These are phyloP conservation scores for Elgaria multicarinata DNA, from an alignment of 2,113 vertebrate species.

Conservation along the genomic window DNA sequence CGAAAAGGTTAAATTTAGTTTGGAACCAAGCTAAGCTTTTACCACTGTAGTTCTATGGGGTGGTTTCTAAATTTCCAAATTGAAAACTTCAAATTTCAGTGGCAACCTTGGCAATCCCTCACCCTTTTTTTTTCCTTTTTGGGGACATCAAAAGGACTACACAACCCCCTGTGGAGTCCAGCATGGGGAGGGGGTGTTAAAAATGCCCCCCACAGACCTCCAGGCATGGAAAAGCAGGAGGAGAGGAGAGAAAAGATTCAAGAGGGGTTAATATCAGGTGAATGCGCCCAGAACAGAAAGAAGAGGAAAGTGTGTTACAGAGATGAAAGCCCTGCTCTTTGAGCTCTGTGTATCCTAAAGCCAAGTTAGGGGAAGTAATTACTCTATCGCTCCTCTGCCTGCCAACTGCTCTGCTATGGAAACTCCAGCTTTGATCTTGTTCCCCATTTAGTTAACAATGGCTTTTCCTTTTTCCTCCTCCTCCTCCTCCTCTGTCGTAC, in stretches of 20 bases:
- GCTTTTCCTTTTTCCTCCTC: constrained; percentile 1
- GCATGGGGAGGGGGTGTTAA: no score
- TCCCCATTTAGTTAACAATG: constrained; percentile 49
- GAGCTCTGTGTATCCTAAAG: constrained; percentile 21
- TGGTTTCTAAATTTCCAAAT: no score
- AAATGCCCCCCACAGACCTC: neutral
- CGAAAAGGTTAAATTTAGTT: no score
- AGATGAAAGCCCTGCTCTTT: constrained; percentile 12
- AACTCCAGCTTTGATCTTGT: constrained; percentile 64
- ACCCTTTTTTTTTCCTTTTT: no score
- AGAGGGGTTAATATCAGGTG: neutral
- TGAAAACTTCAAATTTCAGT: no score
- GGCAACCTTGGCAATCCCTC: no score
- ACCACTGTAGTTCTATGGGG: no score
- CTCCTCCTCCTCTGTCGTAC: no score
- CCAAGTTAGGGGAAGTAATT: constrained; percentile 59
- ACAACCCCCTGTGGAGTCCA: no score
- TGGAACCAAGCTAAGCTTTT: no score
- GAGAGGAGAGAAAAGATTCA: neutral
- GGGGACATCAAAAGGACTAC: no score
- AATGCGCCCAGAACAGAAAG: neutral
- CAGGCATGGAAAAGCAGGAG: neutral
- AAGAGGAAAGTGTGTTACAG: constrained; percentile 7
- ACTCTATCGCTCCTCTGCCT: constrained; percentile 36
- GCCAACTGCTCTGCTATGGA: constrained; percentile 57